Conservation (phyloP, 1,140 invertebrate genomes). For the silkworm (Bombyx mori) region DNA sequence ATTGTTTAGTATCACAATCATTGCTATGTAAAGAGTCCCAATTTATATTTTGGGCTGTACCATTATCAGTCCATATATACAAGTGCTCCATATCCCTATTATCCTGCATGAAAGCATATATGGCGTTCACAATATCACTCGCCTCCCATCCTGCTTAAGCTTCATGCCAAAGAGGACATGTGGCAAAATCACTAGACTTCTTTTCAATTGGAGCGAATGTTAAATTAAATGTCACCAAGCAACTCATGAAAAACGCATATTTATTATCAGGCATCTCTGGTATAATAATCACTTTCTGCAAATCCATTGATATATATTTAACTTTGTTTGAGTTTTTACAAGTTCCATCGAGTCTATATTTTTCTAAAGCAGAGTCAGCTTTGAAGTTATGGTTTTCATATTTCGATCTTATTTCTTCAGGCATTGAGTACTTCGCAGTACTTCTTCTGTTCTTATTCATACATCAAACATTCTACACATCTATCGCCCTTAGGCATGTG, state of each 20-base stretch:
- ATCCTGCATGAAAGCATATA: slow-evolving; percentile 7
- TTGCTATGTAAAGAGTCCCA: slow-evolving; percentile 7
- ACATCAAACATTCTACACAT: slow-evolving; percentile 7
- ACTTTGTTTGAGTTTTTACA: not conserved
- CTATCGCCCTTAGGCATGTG: slow-evolving; percentile 8
- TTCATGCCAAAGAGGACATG: slow-evolving; percentile 9
- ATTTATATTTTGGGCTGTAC: slow-evolving; percentile 13
- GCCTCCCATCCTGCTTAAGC: slow-evolving; percentile 10
- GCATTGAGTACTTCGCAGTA: not conserved
- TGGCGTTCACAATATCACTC: slow-evolving; percentile 9
- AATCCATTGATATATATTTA: slow-evolving; percentile 9
- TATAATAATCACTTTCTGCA: slow-evolving; percentile 5
- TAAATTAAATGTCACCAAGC: slow-evolving; percentile 14
- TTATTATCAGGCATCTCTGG: slow-evolving; percentile 11
- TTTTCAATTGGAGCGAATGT: slow-evolving; percentile 15
- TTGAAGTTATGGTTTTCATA: slow-evolving; percentile 8
- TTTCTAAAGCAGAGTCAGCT: slow-evolving; percentile 10
- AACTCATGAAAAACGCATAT: slow-evolving; percentile 11
- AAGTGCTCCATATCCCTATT: slow-evolving; percentile 7
- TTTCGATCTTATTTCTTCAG: slow-evolving; percentile 7
- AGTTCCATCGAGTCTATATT: slow-evolving; percentile 3
- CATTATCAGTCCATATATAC: slow-evolving; percentile 11
- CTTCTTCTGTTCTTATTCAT: slow-evolving; percentile 10
- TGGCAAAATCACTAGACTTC: slow-evolving; percentile 4
- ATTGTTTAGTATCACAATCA: not conserved